Conservation (phyloP, 2,113 vertebrate genomes). For the Sander lucioperca region DNA sequence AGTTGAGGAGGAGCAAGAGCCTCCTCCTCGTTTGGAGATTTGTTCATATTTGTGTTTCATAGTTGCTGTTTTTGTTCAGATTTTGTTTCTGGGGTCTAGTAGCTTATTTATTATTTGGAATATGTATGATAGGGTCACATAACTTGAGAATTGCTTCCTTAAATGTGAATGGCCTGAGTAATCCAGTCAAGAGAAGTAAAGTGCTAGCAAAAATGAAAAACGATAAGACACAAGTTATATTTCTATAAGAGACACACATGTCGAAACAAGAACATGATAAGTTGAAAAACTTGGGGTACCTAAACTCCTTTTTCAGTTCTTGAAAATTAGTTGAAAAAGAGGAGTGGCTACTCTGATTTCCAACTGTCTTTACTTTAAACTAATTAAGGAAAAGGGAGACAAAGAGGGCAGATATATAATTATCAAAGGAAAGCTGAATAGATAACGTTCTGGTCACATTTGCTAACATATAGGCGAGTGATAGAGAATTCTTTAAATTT, state of each 20-base stretch:
- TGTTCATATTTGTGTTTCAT: background rate
- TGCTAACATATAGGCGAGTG: no score
- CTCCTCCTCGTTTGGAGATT: background rate
- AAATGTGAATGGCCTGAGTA: slow-evolving; percentile 3
- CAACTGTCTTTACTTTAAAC: no score
- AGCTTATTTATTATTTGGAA: background rate
- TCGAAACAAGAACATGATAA: background rate
- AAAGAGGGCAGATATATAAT: no score
- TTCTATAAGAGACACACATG: background rate
- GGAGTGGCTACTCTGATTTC: background rate
- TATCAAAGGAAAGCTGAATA: no score
- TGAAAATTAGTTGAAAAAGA: background rate
- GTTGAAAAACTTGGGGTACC: background rate
- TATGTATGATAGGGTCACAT: background rate
- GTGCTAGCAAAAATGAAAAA: background rate
- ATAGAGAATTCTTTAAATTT: no score
- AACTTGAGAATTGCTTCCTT: background rate
- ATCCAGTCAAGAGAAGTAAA: background rate
- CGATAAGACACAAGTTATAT: background rate
- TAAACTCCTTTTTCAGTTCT: background rate
- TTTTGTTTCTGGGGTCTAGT: no score
- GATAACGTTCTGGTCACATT: no score
- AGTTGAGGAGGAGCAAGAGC: background rate
- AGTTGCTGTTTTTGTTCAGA: background rate
- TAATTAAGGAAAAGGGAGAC: no score